These are phyloP conservation scores for Alethe diademata DNA, from an alignment of 2,113 vertebrate genomes.

Conservation along the genomic window DNA sequence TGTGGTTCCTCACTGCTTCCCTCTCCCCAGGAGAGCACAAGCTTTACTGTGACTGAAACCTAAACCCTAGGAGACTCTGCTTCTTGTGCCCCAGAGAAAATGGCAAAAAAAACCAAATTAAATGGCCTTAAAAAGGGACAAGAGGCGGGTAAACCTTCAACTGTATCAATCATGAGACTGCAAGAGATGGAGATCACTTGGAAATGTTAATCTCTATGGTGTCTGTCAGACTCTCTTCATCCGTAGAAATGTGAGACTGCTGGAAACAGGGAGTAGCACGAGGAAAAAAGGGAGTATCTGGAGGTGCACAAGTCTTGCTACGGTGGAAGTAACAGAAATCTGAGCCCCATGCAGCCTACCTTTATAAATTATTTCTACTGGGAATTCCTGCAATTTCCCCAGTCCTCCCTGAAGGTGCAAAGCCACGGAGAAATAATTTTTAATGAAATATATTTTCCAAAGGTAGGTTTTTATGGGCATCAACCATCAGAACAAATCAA, in stretches of 20 bases:
- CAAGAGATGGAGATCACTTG: not conserved
- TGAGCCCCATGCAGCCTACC: not conserved
- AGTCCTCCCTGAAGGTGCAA: not conserved
- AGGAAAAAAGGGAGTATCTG: not conserved
- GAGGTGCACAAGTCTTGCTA: not conserved
- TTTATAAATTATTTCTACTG: not conserved
- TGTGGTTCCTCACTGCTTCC: not conserved
- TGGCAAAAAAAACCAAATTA: not conserved
- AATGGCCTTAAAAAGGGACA: not conserved
- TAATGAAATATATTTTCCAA: not conserved
- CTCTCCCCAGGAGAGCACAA: not conserved
- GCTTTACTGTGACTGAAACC: not conserved
- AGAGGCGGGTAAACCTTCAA: not conserved
- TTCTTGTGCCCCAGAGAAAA: not conserved
- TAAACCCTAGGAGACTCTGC: not conserved
- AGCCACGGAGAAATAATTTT: not conserved
- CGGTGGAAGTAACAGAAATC: not conserved
- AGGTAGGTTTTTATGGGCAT: not conserved
- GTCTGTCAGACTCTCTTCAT: not conserved
- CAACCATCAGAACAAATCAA: not conserved
- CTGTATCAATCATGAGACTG: not conserved
- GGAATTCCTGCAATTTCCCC: not conserved
- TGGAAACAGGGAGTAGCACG: not conserved
- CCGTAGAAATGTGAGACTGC: not conserved
- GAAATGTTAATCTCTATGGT: not conserved